Evolutionary conservation across 2,113 vertebrate species (phyloP), one percentile per base, ranked within the genome.

Genomic region (Pachypanchax playfairii): DNA sequence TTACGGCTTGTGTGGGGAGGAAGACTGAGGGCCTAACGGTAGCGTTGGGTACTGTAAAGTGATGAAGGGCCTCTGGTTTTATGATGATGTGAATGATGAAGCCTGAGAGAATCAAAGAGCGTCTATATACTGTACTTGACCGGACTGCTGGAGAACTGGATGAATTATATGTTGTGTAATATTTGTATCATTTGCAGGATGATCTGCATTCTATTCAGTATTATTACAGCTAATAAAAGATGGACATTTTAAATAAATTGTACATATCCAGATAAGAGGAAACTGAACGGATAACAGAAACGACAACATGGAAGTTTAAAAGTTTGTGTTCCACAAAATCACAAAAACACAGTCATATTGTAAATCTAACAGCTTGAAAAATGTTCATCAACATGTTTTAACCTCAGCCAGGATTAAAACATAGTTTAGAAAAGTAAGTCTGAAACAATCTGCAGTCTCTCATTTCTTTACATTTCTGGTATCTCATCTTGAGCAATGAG

Each of bases 81-180:
- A 82, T 53, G 75, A 75, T 90, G 85, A 89, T 89, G 64, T 49
- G 85, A 89, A 84, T 90, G 91, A 91, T 90, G 81, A 80, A 86
- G 84, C 88, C 55, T 81, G 76, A 84, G 74, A 83, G 85, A 90
- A 70, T 86, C 85, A 24, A 88, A 76, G 36, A 80, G 81, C 71
- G 75, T 88, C 65, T 62, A 78, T 78, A 66, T 80, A 78, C 70
- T 71, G n/a, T n/a, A n/a, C n/a, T n/a, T 20, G 69, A 60, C 64
- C 47, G 50, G 67, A 70, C 65, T 44, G 53, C 36, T 35, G 55
- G 38, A 18, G 55, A 48, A n/a, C 12, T 28, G 47, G 24, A 62
- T 2, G 6, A 36, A 67, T 67, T 47, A 62, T 62, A 39, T 17
- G 26, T 29, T 42, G 43, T 36, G 54, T 47, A 61, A 72, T 55